Conservation (phyloP, 2,113 vertebrate genomes). For the Riparia riparia region DNA sequence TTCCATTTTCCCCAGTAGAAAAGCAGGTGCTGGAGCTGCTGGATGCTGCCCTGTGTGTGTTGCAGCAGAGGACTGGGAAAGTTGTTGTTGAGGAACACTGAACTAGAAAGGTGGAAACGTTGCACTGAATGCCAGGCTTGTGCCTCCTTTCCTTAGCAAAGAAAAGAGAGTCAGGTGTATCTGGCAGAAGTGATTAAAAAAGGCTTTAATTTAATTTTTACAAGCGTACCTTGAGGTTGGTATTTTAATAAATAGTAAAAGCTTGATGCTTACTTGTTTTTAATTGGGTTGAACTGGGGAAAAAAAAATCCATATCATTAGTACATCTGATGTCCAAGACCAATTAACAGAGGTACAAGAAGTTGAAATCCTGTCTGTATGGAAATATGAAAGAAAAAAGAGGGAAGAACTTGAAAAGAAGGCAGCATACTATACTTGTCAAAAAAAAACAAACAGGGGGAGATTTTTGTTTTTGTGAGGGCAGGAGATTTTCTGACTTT, state of each 20-base stretch:
- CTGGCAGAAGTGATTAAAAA: background rate
- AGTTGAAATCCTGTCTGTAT: background rate
- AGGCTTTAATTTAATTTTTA: background rate
- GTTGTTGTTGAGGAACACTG: background rate
- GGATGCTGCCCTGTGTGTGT: background rate
- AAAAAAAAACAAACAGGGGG: fast-evolving
- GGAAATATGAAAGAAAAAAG: background rate
- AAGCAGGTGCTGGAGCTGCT: background rate
- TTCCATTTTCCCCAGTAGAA: background rate
- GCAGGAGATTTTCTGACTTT: background rate
- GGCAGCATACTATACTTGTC: background rate
- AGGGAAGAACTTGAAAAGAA: background rate
- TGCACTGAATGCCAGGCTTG: background rate
- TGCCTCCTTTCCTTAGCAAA: background rate
- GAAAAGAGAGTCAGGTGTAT: background rate
- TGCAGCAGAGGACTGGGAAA: background rate
- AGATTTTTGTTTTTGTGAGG: fast-evolving
- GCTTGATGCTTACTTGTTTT: background rate
- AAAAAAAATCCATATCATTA: fast-evolving
- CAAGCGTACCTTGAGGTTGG: background rate
- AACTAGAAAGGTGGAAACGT: background rate
- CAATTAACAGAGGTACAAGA: background rate
- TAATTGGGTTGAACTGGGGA: background rate
- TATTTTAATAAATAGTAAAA: background rate
- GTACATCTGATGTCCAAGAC: background rate